Percentiles rank a stretch among this genome's conserved stretches.
Conservation (phyloP, 2,113 vertebrate species). For the Percina caprodes region DNA sequence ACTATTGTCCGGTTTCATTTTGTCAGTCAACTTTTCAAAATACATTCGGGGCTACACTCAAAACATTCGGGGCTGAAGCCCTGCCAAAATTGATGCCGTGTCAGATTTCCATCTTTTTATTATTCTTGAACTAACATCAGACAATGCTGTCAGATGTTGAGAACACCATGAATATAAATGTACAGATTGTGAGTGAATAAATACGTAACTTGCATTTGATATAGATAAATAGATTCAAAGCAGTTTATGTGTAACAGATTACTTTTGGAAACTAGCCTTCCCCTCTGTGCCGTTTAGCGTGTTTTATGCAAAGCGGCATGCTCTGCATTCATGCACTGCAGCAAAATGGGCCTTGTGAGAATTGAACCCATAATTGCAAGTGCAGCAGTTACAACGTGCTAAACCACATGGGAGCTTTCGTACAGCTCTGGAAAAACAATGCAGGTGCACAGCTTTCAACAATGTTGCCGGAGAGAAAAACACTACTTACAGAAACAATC, state of each 20-base stretch:
- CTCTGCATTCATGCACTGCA: slow-evolving; percentile 48
- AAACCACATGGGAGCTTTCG: slow-evolving; percentile 58
- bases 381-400: slow-evolving; percentile 59
- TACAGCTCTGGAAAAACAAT: slow-evolving; percentile 37
- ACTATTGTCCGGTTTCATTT: too few relatives aligned
- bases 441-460: slow-evolving; percentile 54
- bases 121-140: slow-evolving; percentile 16
- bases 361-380: slow-evolving; percentile 73
- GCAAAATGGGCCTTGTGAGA: slow-evolving; percentile 66
- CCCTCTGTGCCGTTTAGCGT: slow-evolving; percentile 2
- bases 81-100: too few relatives aligned
- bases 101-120: slow-evolving; percentile 16
- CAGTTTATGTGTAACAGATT: slow-evolving; percentile 31
- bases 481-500: slow-evolving; percentile 15
- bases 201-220: slow-evolving; percentile 8
- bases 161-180: slow-evolving; percentile 10
- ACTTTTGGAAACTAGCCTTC: slow-evolving; percentile 21
- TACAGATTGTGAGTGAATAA: slow-evolving; percentile 8
- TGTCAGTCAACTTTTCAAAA: too few relatives aligned
- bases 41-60: too few relatives aligned
- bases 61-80: too few relatives aligned
- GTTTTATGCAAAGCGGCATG: slow-evolving; percentile 57
- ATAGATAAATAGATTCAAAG: slow-evolving; percentile 21
- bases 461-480: slow-evolving; percentile 19
- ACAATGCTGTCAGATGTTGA: slow-evolving; percentile 18